Percentiles rank a stretch among this genome's conserved stretches.
Conservation (phyloP, 2,113 vertebrate genomes). For the Cricetomys ansorgei region DNA sequence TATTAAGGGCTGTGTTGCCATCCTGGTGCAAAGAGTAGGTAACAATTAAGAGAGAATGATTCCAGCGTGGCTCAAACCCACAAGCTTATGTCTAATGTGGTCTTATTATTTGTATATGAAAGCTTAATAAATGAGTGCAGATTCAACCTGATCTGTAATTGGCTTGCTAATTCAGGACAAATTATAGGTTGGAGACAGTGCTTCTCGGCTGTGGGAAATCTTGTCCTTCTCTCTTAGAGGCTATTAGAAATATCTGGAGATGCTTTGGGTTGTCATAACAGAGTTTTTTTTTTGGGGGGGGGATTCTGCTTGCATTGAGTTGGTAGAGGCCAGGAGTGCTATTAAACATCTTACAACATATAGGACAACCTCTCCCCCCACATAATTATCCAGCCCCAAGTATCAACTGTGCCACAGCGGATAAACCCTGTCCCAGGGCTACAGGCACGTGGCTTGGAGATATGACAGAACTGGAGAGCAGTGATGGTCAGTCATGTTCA, state of each 20-base stretch:
- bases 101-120: constrained; percentile 48
- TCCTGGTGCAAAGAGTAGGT: neutral
- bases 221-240: neutral
- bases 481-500: neutral
- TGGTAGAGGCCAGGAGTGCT: neutral
- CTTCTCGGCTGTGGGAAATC: neutral
- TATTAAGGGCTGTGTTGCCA: neutral
- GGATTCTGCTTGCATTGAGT: neutral
- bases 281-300: accelerated
- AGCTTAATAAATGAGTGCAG: constrained; percentile 49
- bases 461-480: neutral
- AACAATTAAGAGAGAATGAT: neutral
- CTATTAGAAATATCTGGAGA: neutral
- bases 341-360: neutral
- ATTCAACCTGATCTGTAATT: constrained; percentile 37
- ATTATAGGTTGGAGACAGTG: constrained; percentile 42
- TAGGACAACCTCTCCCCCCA: neutral
- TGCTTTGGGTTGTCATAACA: neutral
- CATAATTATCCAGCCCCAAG: neutral
- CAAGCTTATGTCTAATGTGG: neutral
- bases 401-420: accelerated
- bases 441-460: neutral
- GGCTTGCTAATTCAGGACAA: constrained; percentile 46
- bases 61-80: neutral
- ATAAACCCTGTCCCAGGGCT: neutral